Conservation (phyloP, 2,888 invertebrate species). For the Fragum sueziense region DNA sequence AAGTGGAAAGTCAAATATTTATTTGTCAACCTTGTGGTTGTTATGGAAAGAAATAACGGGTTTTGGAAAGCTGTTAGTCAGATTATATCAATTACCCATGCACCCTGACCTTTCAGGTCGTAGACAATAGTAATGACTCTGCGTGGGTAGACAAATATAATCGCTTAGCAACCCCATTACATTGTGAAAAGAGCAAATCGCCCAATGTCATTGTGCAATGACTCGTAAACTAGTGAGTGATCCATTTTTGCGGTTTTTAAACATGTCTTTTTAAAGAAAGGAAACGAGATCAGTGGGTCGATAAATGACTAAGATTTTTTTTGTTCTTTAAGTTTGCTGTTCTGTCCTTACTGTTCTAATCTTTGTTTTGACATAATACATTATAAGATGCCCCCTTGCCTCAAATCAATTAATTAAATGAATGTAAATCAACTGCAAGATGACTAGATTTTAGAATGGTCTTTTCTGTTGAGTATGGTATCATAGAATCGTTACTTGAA, state of each 20-base stretch:
- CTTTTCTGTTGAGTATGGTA: too few species aligned
- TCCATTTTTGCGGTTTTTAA: slow-evolving; percentile 18
- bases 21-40: too few species aligned
- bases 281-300: neutral
- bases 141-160: slow-evolving; percentile 21
- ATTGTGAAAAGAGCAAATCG: neutral
- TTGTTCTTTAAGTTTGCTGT: too few species aligned
- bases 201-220: neutral
- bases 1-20: too few species aligned
- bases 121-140: slow-evolving; percentile 16
- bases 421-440: too few species aligned
- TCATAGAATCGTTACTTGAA: too few species aligned
- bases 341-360: too few species aligned
- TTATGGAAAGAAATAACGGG: too few species aligned
- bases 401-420: too few species aligned
- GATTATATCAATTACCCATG: slow-evolving; percentile 8
- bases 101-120: slow-evolving; percentile 15
- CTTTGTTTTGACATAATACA: too few species aligned
- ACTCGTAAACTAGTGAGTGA: slow-evolving; percentile 3
- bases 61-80: neutral
- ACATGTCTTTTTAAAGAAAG: slow-evolving; percentile 2
- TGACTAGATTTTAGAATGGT: too few species aligned
- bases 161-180: slow-evolving; percentile 12
- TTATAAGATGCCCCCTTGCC: too few species aligned
- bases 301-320: slow-evolving; percentile 2